Evolutionary conservation across 2,113 vertebrate genomes (phyloP).

Genomic region (Trogon melanurus): DNA sequence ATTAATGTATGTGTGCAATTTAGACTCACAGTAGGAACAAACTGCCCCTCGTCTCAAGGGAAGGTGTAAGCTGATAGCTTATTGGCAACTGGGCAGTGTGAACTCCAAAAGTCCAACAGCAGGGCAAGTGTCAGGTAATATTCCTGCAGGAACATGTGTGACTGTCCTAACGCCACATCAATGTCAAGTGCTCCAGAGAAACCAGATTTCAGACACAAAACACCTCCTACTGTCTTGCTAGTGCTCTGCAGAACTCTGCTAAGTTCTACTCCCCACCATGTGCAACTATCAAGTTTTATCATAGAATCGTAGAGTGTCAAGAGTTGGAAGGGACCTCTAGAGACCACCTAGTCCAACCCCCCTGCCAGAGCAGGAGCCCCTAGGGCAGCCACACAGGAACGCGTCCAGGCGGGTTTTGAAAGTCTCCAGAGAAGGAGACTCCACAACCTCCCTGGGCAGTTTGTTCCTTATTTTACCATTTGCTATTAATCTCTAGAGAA

Average conservation of each 20-base stretch:
- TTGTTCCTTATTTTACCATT: not conserved
- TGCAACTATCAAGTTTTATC: not conserved
- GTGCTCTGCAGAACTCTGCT: not conserved
- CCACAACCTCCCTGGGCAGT: no score
- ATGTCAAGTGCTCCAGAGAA: not conserved
- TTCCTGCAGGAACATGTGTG: rapidly evolving
- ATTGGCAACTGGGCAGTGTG: not conserved
- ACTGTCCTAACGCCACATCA: no score
- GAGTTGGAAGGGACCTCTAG: no score
- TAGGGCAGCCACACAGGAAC: no score
- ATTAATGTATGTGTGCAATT: not conserved
- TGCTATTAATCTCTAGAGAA: not conserved
- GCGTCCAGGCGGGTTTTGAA: no score
- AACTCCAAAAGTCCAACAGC: not conserved
- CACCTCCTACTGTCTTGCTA: not conserved
- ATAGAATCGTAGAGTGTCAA: no score
- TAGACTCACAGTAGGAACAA: not conserved
- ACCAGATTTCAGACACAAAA: not conserved
- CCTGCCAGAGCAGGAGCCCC: no score
- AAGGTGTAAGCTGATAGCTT: not conserved
- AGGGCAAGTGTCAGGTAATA: not conserved
- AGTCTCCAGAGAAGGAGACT: no score
- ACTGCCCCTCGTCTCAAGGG: not conserved
- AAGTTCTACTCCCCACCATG: not conserved
- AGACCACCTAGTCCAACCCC: no score